Evolutionary conservation across 2,797 vertebrate genomes (phyloP).

Genomic region (Darevskia mixta): DNA sequence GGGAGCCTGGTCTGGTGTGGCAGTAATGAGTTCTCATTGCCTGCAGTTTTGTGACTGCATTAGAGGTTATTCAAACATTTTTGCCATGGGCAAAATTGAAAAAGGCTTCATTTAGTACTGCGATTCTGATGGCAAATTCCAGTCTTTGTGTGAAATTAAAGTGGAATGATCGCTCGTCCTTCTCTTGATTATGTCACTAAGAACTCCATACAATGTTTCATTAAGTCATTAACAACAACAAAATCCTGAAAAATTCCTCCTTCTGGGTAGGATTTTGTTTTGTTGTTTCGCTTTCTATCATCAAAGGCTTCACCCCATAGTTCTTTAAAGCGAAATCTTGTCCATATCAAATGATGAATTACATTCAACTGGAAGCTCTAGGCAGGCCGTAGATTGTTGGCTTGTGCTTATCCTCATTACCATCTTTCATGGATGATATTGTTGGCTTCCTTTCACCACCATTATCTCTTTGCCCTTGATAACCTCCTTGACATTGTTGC

Average conservation of each 20-base stretch:
- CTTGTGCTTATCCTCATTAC: slow-evolving; percentile 29
- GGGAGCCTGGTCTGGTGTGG: neutral
- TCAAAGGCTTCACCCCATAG: slow-evolving; percentile 11
- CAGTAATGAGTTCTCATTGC: slow-evolving; percentile 1
- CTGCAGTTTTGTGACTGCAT: slow-evolving; percentile 4
- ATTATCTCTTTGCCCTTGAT: slow-evolving; percentile 24
- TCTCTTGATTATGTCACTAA: neutral
- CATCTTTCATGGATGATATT: slow-evolving; percentile 54
- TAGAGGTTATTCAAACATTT: slow-evolving; percentile 45
- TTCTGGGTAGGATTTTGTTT: neutral
- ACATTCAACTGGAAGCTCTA: slow-evolving; percentile 41
- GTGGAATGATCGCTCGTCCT: slow-evolving; percentile 20
- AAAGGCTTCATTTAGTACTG: slow-evolving; percentile 23
- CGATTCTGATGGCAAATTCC: slow-evolving; percentile 9
- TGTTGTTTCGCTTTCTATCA: neutral
- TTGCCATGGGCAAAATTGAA: slow-evolving; percentile 9
- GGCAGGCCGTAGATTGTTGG: neutral
- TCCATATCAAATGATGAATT: slow-evolving; percentile 47
- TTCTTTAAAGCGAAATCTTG: slow-evolving; percentile 44
- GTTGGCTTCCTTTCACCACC: slow-evolving; percentile 45
- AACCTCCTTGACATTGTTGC: slow-evolving; percentile 53
- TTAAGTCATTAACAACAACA: slow-evolving; percentile 3
- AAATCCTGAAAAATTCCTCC: neutral
- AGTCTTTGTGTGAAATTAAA: slow-evolving; percentile 19
- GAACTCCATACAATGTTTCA: slow-evolving; percentile 9